A percentile compares a stretch with the other conserved stretches of the same genome.
Conservation (phyloP, 2,797 vertebrate species). For the Sylvilagus floridanus region DNA sequence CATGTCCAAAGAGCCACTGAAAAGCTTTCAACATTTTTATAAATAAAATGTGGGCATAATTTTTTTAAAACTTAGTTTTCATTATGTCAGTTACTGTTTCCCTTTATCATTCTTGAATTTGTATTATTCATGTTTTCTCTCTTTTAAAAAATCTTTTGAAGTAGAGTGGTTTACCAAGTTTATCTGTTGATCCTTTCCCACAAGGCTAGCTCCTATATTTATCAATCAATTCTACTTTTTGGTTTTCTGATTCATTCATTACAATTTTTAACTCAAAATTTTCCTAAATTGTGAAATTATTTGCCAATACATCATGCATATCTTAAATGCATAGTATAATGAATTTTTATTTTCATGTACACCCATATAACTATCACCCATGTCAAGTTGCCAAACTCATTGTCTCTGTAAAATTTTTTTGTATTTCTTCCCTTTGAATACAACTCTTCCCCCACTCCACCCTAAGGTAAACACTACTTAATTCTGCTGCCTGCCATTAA, state of each 20-base stretch:
- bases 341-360: neutral
- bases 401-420: neutral
- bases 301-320: neutral
- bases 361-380: neutral
- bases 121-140: neutral
- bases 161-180: neutral
- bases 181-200: neutral
- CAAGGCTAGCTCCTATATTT: neutral
- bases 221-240: neutral
- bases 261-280: conserved; percentile 23
- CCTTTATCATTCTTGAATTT: neutral
- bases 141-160: neutral
- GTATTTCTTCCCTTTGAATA: neutral
- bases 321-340: neutral
- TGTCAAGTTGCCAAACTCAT: neutral
- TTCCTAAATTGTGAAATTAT: neutral
- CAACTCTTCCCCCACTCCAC: neutral
- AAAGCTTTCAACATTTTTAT: neutral
- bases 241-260: neutral
- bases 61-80: neutral
- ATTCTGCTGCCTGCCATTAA: neutral
- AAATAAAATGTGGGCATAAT: neutral
- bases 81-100: neutral
- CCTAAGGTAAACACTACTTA: neutral
- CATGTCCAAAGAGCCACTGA: no score